Conservation (phyloP, 2,888 invertebrate genomes). For the Perizoma flavofasciatum region DNA sequence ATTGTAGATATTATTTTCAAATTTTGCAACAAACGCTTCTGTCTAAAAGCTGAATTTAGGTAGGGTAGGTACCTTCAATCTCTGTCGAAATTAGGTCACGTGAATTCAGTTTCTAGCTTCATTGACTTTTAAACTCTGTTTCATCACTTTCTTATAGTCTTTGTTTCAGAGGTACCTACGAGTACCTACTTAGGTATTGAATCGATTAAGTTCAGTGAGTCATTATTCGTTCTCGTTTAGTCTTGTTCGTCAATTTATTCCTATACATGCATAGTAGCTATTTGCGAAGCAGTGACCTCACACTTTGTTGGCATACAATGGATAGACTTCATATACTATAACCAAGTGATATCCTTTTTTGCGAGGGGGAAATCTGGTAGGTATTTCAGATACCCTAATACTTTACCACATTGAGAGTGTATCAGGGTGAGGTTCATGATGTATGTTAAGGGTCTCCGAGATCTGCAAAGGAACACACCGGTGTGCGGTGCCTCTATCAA, state of each 20-base stretch:
- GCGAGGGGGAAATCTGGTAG: no score
- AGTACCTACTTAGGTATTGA: background rate
- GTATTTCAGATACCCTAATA: no score
- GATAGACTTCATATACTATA: constrained; percentile 2
- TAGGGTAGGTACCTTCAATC: background rate
- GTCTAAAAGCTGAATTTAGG: no score
- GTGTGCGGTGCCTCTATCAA: no score
- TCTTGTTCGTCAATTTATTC: constrained; percentile 13
- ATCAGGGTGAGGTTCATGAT: no score
- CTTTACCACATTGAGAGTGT: no score
- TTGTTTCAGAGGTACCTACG: constrained; percentile 5
- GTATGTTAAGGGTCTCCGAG: no score
- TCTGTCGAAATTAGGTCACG: constrained; percentile 10
- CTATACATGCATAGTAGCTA: constrained; percentile 10
- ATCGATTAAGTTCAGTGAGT: constrained; percentile 5
- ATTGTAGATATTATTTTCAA: background rate
- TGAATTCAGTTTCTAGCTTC: constrained; percentile 5
- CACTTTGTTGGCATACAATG: constrained; percentile 24
- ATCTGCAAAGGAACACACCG: no score
- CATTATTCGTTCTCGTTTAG: constrained; percentile 16
- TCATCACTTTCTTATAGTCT: constrained; percentile 7
- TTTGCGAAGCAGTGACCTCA: constrained; percentile 23
- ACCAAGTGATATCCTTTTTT: constrained; percentile 9
- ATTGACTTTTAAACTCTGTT: constrained; percentile 6
- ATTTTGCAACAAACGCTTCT: background rate